Conservation (phyloP, 2,888 invertebrate genomes). For the Ischnus inquisitorius region DNA sequence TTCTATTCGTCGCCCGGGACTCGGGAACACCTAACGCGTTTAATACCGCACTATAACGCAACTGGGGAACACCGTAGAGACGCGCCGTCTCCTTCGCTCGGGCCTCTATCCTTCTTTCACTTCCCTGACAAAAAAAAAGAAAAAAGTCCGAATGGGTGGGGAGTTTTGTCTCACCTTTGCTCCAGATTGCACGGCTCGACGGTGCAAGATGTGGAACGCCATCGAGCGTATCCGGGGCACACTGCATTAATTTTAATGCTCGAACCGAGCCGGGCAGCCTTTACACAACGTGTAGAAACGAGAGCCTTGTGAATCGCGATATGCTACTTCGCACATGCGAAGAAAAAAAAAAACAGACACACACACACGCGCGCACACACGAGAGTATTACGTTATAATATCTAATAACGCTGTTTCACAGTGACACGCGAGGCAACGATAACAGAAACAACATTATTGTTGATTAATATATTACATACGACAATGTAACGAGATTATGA, state of each 20-base stretch:
- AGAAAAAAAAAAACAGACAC: background rate
- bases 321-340: background rate
- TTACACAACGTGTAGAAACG: conserved; percentile 26
- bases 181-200: conserved; percentile 73
- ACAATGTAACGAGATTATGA: conserved; percentile 57
- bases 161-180: conserved; percentile 77
- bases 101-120: conserved; percentile 43
- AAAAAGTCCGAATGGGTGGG: background rate
- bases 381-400: conserved; percentile 2
- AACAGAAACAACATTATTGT: conserved; percentile 33
- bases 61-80: background rate
- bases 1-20: background rate
- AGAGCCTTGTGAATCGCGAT: conserved; percentile 33
- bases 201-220: conserved; percentile 74
- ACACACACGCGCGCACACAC: background rate
- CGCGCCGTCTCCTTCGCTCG: background rate
- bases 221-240: conserved; percentile 78
- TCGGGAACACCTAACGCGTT: background rate
- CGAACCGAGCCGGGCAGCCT: conserved; percentile 45
- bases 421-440: conserved; percentile 37
- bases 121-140: conserved; percentile 14
- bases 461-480: conserved; percentile 41
- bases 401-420: background rate
- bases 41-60: conserved; percentile 4
- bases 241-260: conserved; percentile 73